Evolutionary conservation across 2,888 invertebrate genomes (phyloP).

Genomic region (Cryptocephalus primarius): DNA sequence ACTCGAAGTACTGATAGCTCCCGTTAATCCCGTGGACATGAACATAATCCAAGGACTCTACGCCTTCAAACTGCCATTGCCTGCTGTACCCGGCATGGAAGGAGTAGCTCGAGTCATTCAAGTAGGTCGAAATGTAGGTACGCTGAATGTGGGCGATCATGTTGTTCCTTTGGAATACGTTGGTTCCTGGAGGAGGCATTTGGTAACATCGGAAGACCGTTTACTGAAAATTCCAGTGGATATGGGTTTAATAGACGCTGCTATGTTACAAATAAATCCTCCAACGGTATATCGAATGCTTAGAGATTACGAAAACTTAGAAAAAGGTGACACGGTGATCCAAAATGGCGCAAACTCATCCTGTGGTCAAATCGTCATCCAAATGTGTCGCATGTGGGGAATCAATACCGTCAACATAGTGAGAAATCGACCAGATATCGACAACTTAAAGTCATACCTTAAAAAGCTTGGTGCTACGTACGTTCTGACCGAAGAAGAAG

Average conservation of each 20-base stretch:
- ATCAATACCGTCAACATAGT: slow-evolving; percentile 80
- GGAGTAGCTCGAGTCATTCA: slow-evolving; percentile 77
- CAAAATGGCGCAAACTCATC: slow-evolving; percentile 97
- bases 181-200: slow-evolving; percentile 71
- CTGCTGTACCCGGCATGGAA: slow-evolving; percentile 86
- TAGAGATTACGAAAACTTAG: slow-evolving; percentile 65
- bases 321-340: slow-evolving; percentile 73
- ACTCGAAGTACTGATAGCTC: slow-evolving; percentile 78
- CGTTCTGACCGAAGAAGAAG: slow-evolving; percentile 76
- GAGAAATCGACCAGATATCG: slow-evolving; percentile 63
- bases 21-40: slow-evolving; percentile 96
- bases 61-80: slow-evolving; percentile 67
- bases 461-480: slow-evolving; percentile 60
- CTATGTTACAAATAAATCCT: slow-evolving; percentile 88
- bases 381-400: slow-evolving; percentile 67
- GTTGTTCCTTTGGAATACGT: slow-evolving; percentile 65
- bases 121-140: slow-evolving; percentile 49
- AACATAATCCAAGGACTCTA: slow-evolving; percentile 95
- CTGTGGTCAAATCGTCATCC: slow-evolving; percentile 88
- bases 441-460: slow-evolving; percentile 53
- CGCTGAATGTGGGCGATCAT: slow-evolving; percentile 60
- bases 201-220: slow-evolving; percentile 38
- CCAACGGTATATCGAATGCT: slow-evolving; percentile 96
- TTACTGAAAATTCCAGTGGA: slow-evolving; percentile 59
- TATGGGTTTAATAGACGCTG: slow-evolving; percentile 67